Conservation (phyloP, 2,797 vertebrate species). For the Enteromius trimaculatus region DNA sequence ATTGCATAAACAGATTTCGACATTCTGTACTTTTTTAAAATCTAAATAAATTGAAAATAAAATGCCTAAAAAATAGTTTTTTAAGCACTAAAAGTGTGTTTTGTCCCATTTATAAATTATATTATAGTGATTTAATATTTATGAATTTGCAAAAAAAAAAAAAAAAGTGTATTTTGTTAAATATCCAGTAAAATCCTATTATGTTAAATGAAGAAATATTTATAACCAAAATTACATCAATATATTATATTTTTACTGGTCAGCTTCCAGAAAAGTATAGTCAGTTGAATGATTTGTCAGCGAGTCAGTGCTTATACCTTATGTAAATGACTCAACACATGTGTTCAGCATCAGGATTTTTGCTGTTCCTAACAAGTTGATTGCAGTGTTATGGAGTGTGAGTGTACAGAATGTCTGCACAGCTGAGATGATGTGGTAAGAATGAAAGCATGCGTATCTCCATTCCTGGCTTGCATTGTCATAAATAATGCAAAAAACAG, state of each 20-base stretch:
- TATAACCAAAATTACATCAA: too few species aligned
- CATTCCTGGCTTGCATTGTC: neutral
- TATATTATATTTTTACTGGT: neutral
- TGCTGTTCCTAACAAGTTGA: neutral
- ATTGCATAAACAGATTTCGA: too few species aligned
- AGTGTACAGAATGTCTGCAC: neutral
- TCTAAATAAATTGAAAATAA: too few species aligned
- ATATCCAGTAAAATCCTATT: too few species aligned
- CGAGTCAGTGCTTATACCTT: neutral
- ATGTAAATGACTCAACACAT: neutral
- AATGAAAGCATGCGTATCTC: neutral
- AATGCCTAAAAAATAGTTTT: too few species aligned
- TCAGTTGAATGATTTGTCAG: neutral
- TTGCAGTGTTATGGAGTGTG: neutral
- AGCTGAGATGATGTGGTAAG: neutral
- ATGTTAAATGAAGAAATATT: too few species aligned
- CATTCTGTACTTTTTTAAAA: too few species aligned
- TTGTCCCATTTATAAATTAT: too few species aligned
- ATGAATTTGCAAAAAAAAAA: too few species aligned
- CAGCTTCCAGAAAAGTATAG: neutral
- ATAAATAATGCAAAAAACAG: slow-evolving; percentile 20
- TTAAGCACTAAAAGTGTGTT: too few species aligned
- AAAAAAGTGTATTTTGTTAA: too few species aligned
- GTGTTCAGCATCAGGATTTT: neutral
- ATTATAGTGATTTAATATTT: too few species aligned